Evolutionary conservation across 2,113 vertebrate species (phyloP).

Genomic region (Syrrhaptes paradoxus): DNA sequence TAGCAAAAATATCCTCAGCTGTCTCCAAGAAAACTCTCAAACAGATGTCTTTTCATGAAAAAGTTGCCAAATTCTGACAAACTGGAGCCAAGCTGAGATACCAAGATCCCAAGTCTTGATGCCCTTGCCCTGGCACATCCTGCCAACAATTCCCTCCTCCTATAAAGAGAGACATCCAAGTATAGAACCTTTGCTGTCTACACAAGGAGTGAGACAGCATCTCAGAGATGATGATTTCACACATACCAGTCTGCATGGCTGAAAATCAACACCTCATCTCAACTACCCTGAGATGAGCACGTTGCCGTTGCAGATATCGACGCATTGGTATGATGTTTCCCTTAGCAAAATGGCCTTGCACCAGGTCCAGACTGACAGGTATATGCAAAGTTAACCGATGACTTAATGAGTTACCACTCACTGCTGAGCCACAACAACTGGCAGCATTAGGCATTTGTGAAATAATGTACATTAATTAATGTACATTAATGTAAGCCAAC

Average conservation of each 20-base stretch:
- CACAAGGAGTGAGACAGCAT: not conserved
- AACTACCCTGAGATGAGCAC: not conserved
- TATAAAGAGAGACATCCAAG: not conserved
- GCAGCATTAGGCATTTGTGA: not conserved
- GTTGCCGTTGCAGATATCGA: rapidly evolving
- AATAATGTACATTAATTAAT: slow-evolving; percentile 39
- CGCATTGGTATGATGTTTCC: not conserved
- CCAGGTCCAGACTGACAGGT: not conserved
- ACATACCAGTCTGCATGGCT: not conserved
- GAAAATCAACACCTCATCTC: not conserved
- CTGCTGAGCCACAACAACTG: not conserved
- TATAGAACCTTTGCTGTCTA: not conserved
- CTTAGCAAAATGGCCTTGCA: not conserved
- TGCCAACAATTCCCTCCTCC: not conserved
- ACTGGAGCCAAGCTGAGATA: not conserved
- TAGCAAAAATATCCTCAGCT: not conserved
- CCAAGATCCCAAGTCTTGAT: not conserved
- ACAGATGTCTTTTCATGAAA: not conserved
- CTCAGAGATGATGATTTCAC: not conserved
- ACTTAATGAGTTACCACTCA: not conserved
- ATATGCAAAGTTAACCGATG: not conserved
- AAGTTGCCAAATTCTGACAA: not conserved
- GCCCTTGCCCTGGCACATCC: not conserved
- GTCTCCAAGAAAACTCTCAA: not conserved
- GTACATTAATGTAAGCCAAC: slow-evolving; percentile 6